Evolutionary conservation across 2,888 invertebrate genomes (phyloP).

Genomic region (Eutolmus rufibarbis): DNA sequence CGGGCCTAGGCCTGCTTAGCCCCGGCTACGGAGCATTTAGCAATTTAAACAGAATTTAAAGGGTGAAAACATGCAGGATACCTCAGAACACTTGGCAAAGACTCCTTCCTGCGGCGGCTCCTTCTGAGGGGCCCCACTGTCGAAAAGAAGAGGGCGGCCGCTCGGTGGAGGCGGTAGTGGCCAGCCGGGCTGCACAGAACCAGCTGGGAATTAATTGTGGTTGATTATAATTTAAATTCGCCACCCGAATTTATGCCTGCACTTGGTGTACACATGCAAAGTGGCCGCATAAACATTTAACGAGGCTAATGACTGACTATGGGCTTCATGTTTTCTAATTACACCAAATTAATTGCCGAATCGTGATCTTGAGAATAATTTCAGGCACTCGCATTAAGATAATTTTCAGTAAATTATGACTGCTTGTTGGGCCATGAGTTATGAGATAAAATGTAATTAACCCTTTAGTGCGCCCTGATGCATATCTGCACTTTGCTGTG

Average conservation of each 20-base stretch:
- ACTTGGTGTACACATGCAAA: slow-evolving; percentile 32
- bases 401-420: slow-evolving; percentile 33
- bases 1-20: not conserved
- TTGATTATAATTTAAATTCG: slow-evolving; percentile 33
- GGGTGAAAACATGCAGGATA: slow-evolving; percentile 22
- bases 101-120: not conserved
- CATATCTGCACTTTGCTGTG: slow-evolving; percentile 19
- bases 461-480: not conserved
- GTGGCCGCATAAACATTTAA: slow-evolving; percentile 31
- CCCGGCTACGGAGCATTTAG: not conserved
- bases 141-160: not conserved
- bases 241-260: slow-evolving; percentile 24
- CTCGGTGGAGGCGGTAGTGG: not conserved
- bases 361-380: slow-evolving; percentile 32
- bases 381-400: slow-evolving; percentile 27
- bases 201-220: slow-evolving; percentile 24
- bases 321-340: slow-evolving; percentile 37
- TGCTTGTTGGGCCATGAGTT: slow-evolving; percentile 9
- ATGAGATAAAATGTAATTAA: slow-evolving; percentile 22
- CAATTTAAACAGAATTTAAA: slow-evolving; percentile 26
- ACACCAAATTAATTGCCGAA: slow-evolving; percentile 32
- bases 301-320: slow-evolving; percentile 37
- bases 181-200: not conserved
- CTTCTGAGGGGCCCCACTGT: not conserved
- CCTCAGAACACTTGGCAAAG: slow-evolving; percentile 16